Evolutionary conservation across 1,140 invertebrate species (phyloP).

Genomic region (Ceratina australensis): DNA sequence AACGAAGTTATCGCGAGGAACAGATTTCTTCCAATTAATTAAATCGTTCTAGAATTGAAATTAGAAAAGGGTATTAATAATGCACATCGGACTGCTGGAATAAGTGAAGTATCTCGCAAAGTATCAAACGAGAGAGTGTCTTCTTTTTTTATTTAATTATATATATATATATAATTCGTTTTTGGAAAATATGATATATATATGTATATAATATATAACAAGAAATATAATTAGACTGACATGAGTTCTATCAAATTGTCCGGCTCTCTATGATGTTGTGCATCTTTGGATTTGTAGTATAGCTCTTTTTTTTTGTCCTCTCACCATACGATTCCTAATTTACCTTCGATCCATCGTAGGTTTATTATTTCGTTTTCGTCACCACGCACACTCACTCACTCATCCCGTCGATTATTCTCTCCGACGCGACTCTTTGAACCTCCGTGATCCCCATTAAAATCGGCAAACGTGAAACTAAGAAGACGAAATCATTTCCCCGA

Average conservation of each 20-base stretch:
- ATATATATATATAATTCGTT: slow-evolving; percentile 78
- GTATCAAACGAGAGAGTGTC: slow-evolving; percentile 73
- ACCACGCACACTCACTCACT: slow-evolving; percentile 13
- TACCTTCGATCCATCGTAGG: slow-evolving; percentile 12
- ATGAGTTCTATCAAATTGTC: slow-evolving; percentile 77
- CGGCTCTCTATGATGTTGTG: slow-evolving; percentile 72
- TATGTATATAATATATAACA: slow-evolving; percentile 78
- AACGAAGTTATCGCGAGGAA: too few species aligned
- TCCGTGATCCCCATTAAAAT: not conserved
- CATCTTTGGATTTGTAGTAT: slow-evolving; percentile 64
- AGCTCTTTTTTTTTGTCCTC: slow-evolving; percentile 51
- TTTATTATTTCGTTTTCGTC: slow-evolving; percentile 8
- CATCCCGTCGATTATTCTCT: not conserved
- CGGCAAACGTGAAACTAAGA: not conserved
- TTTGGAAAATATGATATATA: slow-evolving; percentile 78
- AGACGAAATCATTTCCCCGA: not conserved
- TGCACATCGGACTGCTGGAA: slow-evolving; percentile 23
- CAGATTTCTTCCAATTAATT: too few species aligned
- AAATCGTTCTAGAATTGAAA: too few species aligned
- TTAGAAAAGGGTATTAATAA: not conserved
- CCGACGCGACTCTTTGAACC: slow-evolving; percentile 26
- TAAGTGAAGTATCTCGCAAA: slow-evolving; percentile 49
- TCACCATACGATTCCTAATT: slow-evolving; percentile 52
- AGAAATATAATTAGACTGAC: slow-evolving; percentile 78
- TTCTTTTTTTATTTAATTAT: slow-evolving; percentile 75